A percentile compares a stretch with the other conserved stretches of the same genome.
Evolutionary conservation across 2,888 invertebrate species (phyloP).

Genomic region (Pachycephus smyrnensis): DNA sequence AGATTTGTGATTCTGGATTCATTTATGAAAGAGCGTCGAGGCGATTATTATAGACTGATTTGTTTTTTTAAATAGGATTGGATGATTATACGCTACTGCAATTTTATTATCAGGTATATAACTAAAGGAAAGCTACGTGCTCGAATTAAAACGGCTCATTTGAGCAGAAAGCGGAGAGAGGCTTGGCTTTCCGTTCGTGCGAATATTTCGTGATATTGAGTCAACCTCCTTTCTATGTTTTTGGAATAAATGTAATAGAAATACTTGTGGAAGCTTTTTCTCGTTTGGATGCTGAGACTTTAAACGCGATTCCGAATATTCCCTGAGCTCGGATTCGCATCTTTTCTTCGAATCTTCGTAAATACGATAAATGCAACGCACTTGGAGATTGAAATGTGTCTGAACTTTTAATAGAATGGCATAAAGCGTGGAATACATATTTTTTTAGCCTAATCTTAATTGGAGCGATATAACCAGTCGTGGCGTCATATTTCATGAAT

Average conservation of each 20-base stretch:
- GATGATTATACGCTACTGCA: not conserved
- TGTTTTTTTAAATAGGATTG: not conserved
- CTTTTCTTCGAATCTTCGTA: not conserved
- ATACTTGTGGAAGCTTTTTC: not conserved
- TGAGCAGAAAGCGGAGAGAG: not conserved
- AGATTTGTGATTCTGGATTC: not conserved
- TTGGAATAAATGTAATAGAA: not conserved
- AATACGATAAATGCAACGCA: not conserved
- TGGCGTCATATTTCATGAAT: not conserved
- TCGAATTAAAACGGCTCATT: not conserved
- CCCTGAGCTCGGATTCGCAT: not conserved
- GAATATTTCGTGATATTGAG: not conserved
- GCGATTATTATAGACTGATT: not conserved
- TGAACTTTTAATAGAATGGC: not conserved
- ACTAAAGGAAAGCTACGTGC: not conserved
- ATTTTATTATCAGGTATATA: not conserved
- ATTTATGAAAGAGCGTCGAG: not conserved
- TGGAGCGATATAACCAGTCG: not conserved
- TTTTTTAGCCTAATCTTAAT: too few relatives aligned
- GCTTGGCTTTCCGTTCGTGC: not conserved
- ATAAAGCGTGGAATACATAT: not conserved
- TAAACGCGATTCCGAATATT: not conserved
- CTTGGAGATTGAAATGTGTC: not conserved
- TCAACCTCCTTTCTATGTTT: not conserved
- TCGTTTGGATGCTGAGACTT: not conserved